phyloP scores from a whole-genome alignment of 1,140 invertebrate species.

The Psix sp. region DNA sequence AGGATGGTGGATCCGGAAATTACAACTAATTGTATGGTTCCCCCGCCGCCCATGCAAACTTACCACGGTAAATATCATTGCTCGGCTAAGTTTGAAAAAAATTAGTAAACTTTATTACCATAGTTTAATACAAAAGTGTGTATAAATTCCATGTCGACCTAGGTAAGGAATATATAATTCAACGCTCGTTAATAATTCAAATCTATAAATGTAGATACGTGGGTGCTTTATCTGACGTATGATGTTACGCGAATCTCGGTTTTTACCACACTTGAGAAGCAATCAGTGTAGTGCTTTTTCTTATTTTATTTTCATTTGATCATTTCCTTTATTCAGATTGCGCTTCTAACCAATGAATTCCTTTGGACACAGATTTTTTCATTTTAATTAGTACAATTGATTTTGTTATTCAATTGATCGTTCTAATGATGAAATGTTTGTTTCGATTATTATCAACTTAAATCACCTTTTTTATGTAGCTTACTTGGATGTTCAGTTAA shows the following conservation, averaged over 20 bases:
- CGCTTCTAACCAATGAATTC: no score
- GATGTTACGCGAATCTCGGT: slow-evolving; percentile 38
- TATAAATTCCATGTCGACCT: slow-evolving; percentile 32
- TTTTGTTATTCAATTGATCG: no score
- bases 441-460: no score
- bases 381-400: no score
- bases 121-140: slow-evolving; percentile 9
- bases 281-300: no score
- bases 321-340: no score
- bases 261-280: slow-evolving; percentile 25
- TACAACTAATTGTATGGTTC: slow-evolving; percentile 67
- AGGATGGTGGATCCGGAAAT: slow-evolving; percentile 70
- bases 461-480: no score
- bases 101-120: slow-evolving; percentile 3
- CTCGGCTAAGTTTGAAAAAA: slow-evolving; percentile 10
- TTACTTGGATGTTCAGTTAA: no score
- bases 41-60: slow-evolving; percentile 70
- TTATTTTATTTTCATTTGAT: no score
- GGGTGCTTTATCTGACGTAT: slow-evolving; percentile 42
- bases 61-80: slow-evolving; percentile 70
- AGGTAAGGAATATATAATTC: slow-evolving; percentile 43
- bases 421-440: no score
- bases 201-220: slow-evolving; percentile 48
- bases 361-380: no score
- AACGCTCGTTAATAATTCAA: slow-evolving; percentile 40